Base-by-base conservation (phyloP, 2,113 vertebrate genomes). In the Cyprinodon tularosa region DNA sequence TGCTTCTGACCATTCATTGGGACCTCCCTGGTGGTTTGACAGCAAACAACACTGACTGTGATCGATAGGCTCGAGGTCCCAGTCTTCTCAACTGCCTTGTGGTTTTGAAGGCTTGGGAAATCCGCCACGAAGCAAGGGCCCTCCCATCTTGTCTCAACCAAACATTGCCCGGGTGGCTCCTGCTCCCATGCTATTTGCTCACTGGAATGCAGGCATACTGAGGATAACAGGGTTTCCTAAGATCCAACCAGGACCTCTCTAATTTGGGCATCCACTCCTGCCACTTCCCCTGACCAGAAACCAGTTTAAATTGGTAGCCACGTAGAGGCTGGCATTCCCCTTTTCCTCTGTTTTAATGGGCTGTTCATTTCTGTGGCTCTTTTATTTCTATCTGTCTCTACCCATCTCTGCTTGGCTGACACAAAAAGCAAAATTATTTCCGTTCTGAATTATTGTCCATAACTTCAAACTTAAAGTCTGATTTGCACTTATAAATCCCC, bases 221-320 rank as follows among this genome's bases (percentile, higher is more conserved):
- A 87, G 89, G 90, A 91, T 91, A 80, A 90, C 88, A 90, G 89
- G 89, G 84, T 84, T 91, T 88, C 85, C 90, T 89, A 73, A 78
- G 83, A 88, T 90, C 87, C 66, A 59, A 82, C 81, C 59, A 50
- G 84, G 82, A 80, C 81, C 83, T 92, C 92, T 93, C 85, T 94
- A 92, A 94, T 94, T 93, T 94, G 88, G 88, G 88, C 85, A 88
- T 89, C 80, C 81, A 86, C 72, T 87, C 71, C 83, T 91, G 88
- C 92, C 89, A 92, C 91, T 92, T 91, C 90, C 91, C 82, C 86
- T 86, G 86, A 92, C 92, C 91, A 93, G 85, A 94, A 91, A 91
- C 90, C 88, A 87, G 87, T 88, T 89, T 76, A 91, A 94, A 90
- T 86, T 72, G 76, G 83, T 81, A 83, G 88, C 89, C 87, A 78